Base-by-base conservation (phyloP, 2,113 vertebrate genomes). In the Takifugu flavidus region DNA sequence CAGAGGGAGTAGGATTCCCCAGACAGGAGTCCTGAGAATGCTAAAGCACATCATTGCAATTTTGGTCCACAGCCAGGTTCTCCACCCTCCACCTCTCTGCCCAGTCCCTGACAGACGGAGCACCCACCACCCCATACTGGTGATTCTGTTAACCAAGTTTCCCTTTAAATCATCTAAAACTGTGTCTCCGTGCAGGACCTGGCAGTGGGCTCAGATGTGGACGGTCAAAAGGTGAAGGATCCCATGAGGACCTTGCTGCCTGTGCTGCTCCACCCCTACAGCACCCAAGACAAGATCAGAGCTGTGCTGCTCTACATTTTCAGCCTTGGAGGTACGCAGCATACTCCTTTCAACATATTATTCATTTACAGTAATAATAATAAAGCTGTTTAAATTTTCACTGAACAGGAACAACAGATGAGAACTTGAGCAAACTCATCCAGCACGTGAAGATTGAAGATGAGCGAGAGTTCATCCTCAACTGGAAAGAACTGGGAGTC, bases 301-400 rank as follows among this genome's bases (percentile, higher is more conserved):
- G 94, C 95, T 14, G 95, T 99, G 79, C 90, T 98, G 42, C 93
- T 99, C 27, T 99, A 99, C 72, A 98, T 99, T 80, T 98, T 99
- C 85, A 93, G 94, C 79, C 89, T 94, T 66, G 96, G 91, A 6
- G 97, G 97, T 99, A 91, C 62, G 5, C 10, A 14, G 45, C 13
- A 47, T n/a, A 14, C 25, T 65, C 31, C 10, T n/a, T 15, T 45
- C 11, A 15, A 47, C 45, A 15, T 3, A 4, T n/a, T 10, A 7
- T 1, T 5, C n/a, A 11, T 25, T 25, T 49, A n/a, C 47, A 49
- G 47, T 49, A 6, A 20, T 8, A 20, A 20, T n/a, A 49, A 20
- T 20, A 20, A 20, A 20, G 20, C 11, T 11, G n/a, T 47, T 2
- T 47, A 47, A 12, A 14, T n/a, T 5, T 47, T n/a, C 1, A 15